Conservation (phyloP, 2,797 vertebrate species). For the Macropodus opercularis region DNA sequence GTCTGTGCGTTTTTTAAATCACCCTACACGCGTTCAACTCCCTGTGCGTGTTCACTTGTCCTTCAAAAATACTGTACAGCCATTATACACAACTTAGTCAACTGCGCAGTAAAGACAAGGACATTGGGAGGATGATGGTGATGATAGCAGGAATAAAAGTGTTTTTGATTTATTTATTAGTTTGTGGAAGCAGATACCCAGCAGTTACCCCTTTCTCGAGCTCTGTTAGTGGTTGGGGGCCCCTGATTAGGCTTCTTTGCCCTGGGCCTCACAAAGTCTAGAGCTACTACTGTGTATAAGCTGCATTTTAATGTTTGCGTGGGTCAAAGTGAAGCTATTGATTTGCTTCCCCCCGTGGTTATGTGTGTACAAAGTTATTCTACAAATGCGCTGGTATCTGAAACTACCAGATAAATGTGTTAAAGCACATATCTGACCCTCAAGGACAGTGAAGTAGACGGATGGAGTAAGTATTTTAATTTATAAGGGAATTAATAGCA, state of each 20-base stretch:
- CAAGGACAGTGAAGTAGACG: not conserved
- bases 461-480: too few species aligned
- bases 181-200: too few species aligned
- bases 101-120: slow-evolving; percentile 5
- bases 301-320: not conserved
- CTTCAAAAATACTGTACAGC: slow-evolving; percentile 14
- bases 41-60: slow-evolving; percentile 19
- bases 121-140: not conserved
- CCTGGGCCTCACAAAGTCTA: too few species aligned
- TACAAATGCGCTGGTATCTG: not conserved
- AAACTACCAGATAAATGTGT: not conserved
- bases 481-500: too few species aligned
- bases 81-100: slow-evolving; percentile 7
- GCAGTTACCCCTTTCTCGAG: too few species aligned
- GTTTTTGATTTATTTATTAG: too few species aligned
- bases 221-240: too few species aligned
- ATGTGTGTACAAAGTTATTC: not conserved
- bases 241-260: too few species aligned
- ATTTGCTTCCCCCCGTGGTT: not conserved
- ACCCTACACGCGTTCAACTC: slow-evolving; percentile 23
- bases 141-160: too few species aligned
- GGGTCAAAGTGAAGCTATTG: not conserved
- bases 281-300: not conserved
- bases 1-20: slow-evolving; percentile 39
- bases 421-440: too few species aligned